phyloP scores from a whole-genome alignment of 2,113 vertebrate species.

The Oryzias celebensis region DNA sequence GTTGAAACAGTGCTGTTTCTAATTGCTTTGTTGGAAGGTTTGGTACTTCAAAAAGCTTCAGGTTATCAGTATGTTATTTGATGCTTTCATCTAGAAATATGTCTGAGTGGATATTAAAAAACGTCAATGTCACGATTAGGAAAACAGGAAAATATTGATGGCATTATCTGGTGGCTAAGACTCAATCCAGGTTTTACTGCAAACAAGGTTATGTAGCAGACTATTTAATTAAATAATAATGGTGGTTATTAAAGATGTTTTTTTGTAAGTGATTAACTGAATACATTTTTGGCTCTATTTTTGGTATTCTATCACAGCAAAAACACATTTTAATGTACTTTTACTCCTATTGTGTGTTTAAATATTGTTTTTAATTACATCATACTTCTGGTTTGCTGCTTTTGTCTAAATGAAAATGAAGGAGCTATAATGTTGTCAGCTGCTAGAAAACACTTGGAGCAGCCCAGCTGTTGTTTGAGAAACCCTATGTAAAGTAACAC shows the following conservation, averaged over 20 bases:
- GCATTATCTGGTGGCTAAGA: background rate
- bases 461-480: constrained; percentile 2
- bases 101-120: too few species aligned
- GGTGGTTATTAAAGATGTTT: too few species aligned
- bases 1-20: background rate
- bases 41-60: background rate
- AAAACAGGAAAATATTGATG: background rate
- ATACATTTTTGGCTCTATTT: too few species aligned
- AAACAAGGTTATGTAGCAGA: background rate
- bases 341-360: background rate
- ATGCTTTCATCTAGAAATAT: background rate
- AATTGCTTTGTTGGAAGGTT: background rate
- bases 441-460: background rate
- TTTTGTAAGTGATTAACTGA: too few species aligned
- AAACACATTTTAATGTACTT: background rate
- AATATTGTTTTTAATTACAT: constrained; percentile 3
- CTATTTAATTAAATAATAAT: too few species aligned
- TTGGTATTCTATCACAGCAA: background rate
- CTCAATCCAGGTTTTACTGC: background rate
- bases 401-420: constrained; percentile 36
- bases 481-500: background rate
- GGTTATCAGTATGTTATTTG: background rate
- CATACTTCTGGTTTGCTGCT: constrained; percentile 23
- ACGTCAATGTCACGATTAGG: background rate
- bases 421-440: constrained; percentile 11